Evolutionary conservation across 2,113 vertebrate species (phyloP), one percentile per base, ranked within the genome.

Genomic region (Lepidothrix coronata): DNA sequence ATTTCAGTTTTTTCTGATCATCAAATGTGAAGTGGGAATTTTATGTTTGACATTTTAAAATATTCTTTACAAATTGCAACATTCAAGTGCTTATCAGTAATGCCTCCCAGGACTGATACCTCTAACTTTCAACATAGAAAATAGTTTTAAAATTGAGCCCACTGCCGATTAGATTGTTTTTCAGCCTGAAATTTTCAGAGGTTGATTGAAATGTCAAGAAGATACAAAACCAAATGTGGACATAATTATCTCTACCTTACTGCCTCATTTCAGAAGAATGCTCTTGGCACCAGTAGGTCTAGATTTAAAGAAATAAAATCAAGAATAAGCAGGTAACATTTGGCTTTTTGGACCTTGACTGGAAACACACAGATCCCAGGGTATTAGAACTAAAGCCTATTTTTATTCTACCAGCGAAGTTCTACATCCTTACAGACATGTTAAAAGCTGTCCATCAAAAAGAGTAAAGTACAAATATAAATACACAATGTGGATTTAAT

Each of bases 101-200:
- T 66, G 44, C 61, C 49, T 92, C 46, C 49, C 52, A 70, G 44
- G 77, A 46, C 70, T 27, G 39, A 88, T 88, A 51, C 6, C 41
- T 94, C 52, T 41, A 27, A 24, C 44, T 93, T 92, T 89, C 66
- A 89, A 92, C 74, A 93, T 2, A 87, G 73, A 82, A 82, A 83
- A 92, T 85, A 94, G 54, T 90, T 96, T 73, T 76, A 30, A 93
- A 96, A 88, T 71, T 70, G 52, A 89, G 30, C 52, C 46, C 87
- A 44, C 33, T 31, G 49, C 63, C 92, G 91, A 88, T 96, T 78
- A 81, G 20, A 33, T 70, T 92, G 43, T 22, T 67, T 85, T 65
- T 33, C 46, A 85, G 48, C 19, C 46, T 78, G 59, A 86, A 71
- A 23, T 76, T 81, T 84, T 94, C 76, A 73, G 44, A 89, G 70